Evolutionary conservation across 2,888 invertebrate genomes (phyloP).

Genomic region (Silvanus unidentatus): DNA sequence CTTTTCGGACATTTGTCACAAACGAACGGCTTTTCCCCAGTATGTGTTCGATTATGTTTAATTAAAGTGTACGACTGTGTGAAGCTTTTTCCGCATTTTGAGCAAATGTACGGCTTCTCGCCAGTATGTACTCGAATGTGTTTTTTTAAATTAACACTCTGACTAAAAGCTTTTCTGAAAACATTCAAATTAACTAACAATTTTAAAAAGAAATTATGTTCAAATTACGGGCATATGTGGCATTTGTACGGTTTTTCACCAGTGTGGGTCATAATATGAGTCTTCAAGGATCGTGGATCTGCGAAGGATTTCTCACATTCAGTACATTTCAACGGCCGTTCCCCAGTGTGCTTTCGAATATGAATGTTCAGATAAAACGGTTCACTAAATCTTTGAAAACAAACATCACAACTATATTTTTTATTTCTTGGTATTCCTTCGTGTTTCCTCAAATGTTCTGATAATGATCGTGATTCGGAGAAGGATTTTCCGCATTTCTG

Average conservation of each 20-base stretch:
- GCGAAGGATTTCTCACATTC: constrained; percentile 35
- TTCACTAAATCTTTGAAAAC: constrained; percentile 39
- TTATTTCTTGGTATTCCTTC: constrained; percentile 49
- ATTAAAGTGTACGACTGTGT: constrained; percentile 33
- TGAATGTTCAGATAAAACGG: constrained; percentile 37
- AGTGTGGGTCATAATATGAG: constrained; percentile 32
- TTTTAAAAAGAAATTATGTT: not conserved
- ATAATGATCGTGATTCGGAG: constrained; percentile 50
- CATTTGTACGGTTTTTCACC: constrained; percentile 34
- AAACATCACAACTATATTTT: constrained; percentile 47
- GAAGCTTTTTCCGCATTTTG: constrained; percentile 32
- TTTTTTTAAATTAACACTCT: constrained; percentile 33
- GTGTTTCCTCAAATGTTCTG: constrained; percentile 51
- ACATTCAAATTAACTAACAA: constrained; percentile 3
- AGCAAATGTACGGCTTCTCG: constrained; percentile 33
- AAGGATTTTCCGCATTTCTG: constrained; percentile 50
- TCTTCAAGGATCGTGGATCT: constrained; percentile 34
- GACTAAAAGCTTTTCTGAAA: constrained; percentile 33
- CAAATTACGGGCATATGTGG: constrained; percentile 31
- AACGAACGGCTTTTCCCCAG: constrained; percentile 26
- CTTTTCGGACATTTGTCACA: constrained; percentile 29
- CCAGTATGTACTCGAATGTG: constrained; percentile 35
- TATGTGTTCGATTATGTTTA: constrained; percentile 31
- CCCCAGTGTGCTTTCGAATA: constrained; percentile 36
- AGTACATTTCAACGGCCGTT: constrained; percentile 33